A percentile compares a stretch with the other conserved stretches of the same genome.
phyloP scores from a whole-genome alignment of 2,113 vertebrate genomes.

The Planiliza haematocheilus region DNA sequence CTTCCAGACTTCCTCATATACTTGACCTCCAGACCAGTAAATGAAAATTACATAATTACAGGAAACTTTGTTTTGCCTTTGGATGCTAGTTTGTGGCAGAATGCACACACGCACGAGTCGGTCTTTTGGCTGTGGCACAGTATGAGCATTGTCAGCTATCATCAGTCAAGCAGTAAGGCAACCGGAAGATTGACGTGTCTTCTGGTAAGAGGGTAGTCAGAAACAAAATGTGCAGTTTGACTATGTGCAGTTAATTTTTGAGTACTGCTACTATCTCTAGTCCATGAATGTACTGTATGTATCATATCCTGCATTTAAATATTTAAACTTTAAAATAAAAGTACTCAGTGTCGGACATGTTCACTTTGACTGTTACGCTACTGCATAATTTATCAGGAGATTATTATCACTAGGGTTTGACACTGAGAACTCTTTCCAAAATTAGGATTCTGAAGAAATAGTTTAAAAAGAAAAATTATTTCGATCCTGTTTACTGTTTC shows the following conservation, averaged over 20 bases:
- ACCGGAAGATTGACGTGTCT: not conserved
- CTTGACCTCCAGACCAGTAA: conserved; percentile 47
- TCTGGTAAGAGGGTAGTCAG: not conserved
- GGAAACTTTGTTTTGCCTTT: conserved; percentile 39
- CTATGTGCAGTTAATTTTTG: no score
- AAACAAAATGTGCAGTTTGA: no score
- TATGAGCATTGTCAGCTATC: not conserved
- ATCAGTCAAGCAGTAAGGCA: conserved; percentile 1
- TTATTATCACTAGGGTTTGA: no score
- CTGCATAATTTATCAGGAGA: no score
- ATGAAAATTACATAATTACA: conserved; percentile 56
- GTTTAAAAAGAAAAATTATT: no score
- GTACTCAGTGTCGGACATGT: no score
- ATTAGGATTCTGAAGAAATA: no score
- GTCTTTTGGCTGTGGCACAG: not conserved
- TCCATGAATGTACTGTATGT: not conserved
- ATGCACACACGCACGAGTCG: not conserved
- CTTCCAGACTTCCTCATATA: conserved; percentile 30
- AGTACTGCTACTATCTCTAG: not conserved
- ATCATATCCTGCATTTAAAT: not conserved
- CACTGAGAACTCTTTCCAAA: no score
- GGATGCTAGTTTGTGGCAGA: conserved; percentile 2
- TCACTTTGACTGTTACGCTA: no score
- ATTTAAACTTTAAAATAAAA: no score
- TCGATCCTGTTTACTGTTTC: no score